These are phyloP conservation scores for Arothron firmamentum DNA, from an alignment of 2,113 vertebrate species.

Conservation along the genomic window DNA sequence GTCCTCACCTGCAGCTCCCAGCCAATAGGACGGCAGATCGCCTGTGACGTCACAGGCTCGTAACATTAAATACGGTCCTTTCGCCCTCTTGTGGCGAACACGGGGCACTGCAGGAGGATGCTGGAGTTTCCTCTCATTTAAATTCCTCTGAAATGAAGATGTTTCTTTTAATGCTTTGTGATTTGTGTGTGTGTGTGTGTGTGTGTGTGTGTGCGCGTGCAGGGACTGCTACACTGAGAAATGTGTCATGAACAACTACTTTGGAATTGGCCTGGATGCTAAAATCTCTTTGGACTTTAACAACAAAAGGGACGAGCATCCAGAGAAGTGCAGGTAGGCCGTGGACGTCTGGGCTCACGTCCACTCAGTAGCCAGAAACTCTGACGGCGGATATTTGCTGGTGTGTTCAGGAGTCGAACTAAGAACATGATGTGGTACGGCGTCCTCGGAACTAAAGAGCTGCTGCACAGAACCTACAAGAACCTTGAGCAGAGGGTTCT, in stretches of 20 bases:
- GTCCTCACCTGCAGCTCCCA: constrained; percentile 26
- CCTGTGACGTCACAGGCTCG: no score
- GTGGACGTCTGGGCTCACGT: no score
- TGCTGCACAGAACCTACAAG: constrained; percentile 90
- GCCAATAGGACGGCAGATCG: no score
- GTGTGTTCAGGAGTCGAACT: constrained; percentile 83
- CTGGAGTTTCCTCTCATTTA: no score
- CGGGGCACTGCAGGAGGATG: no score
- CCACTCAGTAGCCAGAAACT: no score
- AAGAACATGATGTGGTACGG: constrained; percentile 99
- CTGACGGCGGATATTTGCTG: not conserved
- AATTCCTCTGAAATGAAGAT: no score
- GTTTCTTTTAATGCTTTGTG: not conserved
- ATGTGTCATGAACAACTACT: constrained; percentile 97
- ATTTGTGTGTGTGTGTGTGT: no score
- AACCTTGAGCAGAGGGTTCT: constrained; percentile 92
- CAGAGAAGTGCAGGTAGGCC: constrained; percentile 86
- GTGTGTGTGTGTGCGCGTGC: constrained; percentile 6
- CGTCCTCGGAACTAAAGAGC: constrained; percentile 89
- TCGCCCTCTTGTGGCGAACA: no score
- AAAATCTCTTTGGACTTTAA: constrained; percentile 96
- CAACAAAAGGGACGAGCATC: constrained; percentile 93
- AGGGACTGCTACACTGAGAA: constrained; percentile 90
- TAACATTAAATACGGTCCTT: no score
- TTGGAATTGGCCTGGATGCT: constrained; percentile 91